A percentile compares a stretch with the other conserved stretches of the same genome.
Evolutionary conservation across 1,140 invertebrate genomes (phyloP).

Genomic region (Macrobrachium nipponense): DNA sequence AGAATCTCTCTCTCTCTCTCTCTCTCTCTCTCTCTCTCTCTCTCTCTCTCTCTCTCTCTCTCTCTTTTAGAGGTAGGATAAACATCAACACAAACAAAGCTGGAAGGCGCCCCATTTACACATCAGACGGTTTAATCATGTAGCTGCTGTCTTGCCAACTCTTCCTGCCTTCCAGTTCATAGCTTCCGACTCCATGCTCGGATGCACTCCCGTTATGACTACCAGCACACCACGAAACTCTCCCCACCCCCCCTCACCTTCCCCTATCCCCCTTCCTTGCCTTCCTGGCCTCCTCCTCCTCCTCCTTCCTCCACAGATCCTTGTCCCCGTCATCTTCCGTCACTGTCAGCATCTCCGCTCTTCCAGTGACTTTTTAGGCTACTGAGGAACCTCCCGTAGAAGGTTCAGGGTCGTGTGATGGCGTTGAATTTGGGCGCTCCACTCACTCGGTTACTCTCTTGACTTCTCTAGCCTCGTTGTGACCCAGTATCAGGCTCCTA

Average conservation of each 20-base stretch:
- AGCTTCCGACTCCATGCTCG: conserved; percentile 16
- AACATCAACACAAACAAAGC: conserved; percentile 14
- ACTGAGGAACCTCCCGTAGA: too few relatives aligned
- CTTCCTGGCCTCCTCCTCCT: neutral
- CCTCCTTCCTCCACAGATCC: too few relatives aligned
- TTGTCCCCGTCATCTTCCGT: neutral
- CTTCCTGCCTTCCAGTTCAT: conserved; percentile 35
- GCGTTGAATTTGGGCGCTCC: too few relatives aligned
- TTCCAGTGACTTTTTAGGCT: too few relatives aligned
- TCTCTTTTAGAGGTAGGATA: neutral
- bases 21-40: neutral
- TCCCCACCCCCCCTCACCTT: neutral
- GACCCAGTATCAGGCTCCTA: too few relatives aligned
- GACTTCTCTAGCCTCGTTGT: too few relatives aligned
- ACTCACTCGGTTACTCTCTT: too few relatives aligned
- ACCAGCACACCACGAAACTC: neutral
- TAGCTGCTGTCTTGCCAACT: conserved; percentile 23
- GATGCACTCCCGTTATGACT: conserved; percentile 28
- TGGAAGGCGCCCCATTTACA: conserved; percentile 16
- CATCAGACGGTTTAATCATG: conserved; percentile 38
- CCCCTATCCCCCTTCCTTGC: neutral
- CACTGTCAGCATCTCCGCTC: too few relatives aligned
- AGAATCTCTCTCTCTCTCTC: neutral
- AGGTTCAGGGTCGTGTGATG: too few relatives aligned
- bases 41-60: neutral